Conservation (phyloP, 2,797 vertebrate species). For the Phataginus tetradactyla region DNA sequence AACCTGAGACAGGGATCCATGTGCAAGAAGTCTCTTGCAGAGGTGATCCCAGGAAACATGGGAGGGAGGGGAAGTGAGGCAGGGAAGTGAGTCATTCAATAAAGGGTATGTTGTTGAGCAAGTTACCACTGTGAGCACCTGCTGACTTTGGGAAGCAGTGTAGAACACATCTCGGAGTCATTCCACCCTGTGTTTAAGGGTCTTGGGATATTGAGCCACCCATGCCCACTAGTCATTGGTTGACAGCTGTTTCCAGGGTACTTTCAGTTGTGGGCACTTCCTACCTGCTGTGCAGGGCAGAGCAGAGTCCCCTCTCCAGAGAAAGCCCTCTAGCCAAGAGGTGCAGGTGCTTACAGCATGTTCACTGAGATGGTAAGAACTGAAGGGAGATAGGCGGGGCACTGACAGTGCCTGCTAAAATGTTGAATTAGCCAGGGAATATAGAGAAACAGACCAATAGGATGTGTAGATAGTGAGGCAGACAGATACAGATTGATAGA, state of each 20-base stretch:
- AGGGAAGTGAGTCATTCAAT: not conserved
- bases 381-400: not conserved
- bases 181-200: too few species aligned
- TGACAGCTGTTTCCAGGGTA: not conserved
- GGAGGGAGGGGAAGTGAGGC: not conserved
- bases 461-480: not conserved
- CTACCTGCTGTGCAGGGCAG: not conserved
- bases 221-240: not conserved
- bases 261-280: not conserved
- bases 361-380: not conserved
- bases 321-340: not conserved
- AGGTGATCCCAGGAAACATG: not conserved
- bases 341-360: not conserved
- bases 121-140: not conserved
- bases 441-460: not conserved
- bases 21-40: not conserved
- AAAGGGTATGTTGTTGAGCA: fast-evolving
- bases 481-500: not conserved
- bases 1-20: too few species aligned
- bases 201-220: not conserved
- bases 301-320: not conserved
- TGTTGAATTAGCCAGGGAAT: not conserved
- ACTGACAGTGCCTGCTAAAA: not conserved
- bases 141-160: not conserved
- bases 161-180: not conserved